phyloP scores from a whole-genome alignment of 2,888 invertebrate genomes.

The Temnothorax ravouxi region DNA sequence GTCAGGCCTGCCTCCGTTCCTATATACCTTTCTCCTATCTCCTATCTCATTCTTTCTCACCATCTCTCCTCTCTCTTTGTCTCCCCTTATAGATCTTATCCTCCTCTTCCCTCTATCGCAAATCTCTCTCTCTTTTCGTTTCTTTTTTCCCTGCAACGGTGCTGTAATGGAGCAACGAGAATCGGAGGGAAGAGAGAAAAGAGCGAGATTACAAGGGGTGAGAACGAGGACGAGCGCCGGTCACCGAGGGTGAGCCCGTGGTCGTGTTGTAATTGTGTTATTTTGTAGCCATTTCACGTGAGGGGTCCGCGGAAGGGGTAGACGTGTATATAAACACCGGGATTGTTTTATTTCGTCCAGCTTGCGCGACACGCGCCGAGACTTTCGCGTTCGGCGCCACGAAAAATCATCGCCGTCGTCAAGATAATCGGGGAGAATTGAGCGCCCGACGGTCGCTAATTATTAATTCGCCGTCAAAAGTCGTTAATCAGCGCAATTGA shows the following conservation, averaged over 20 bases:
- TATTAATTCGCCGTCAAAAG: constrained; percentile 54
- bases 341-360: constrained; percentile 85
- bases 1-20: constrained; percentile 73
- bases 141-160: constrained; percentile 61
- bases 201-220: constrained; percentile 75
- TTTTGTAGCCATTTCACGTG: constrained; percentile 85
- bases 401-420: constrained; percentile 52
- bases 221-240: constrained; percentile 78
- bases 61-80: constrained; percentile 9
- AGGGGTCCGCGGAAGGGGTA: constrained; percentile 80
- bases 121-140: constrained; percentile 41
- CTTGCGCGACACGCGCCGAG: constrained; percentile 76
- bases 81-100: constrained; percentile 25
- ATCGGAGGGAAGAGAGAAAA: constrained; percentile 76
- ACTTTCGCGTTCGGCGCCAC: constrained; percentile 14
- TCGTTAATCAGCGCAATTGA: constrained; percentile 53
- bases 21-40: constrained; percentile 56
- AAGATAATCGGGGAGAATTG: constrained; percentile 51
- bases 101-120: constrained; percentile 21
- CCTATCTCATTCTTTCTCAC: constrained; percentile 61
- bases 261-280: constrained; percentile 86
- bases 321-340: constrained; percentile 85
- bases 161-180: constrained; percentile 66
- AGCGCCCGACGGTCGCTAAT: constrained; percentile 29
- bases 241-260: constrained; percentile 78